phyloP scores from a whole-genome alignment of 1,140 invertebrate genomes.

The Cotesia chilonis region DNA sequence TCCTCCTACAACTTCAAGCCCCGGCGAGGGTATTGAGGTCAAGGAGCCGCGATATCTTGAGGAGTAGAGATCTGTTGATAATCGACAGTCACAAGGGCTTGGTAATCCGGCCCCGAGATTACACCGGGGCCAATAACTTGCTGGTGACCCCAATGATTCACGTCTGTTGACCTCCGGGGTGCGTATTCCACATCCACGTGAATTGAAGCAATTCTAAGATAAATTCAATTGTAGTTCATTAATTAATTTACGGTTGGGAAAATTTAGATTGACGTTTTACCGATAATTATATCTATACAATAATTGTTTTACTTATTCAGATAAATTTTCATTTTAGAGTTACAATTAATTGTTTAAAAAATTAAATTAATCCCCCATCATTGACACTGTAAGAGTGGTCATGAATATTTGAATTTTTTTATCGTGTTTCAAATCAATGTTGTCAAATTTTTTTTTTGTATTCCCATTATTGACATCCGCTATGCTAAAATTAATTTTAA shows the following conservation, averaged over 20 bases:
- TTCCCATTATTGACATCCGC: no score
- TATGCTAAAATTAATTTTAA: no score
- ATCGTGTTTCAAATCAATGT: no score
- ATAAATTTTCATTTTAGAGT: not conserved
- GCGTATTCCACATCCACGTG: slow-evolving; percentile 52
- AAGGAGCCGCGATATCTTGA: slow-evolving; percentile 63
- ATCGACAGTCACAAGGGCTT: slow-evolving; percentile 61
- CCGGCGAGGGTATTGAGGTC: slow-evolving; percentile 61
- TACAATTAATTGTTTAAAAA: no score
- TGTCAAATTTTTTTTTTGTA: no score
- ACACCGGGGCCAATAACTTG: slow-evolving; percentile 55
- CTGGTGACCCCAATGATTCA: slow-evolving; percentile 56
- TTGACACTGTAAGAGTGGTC: no score
- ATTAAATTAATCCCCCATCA: no score
- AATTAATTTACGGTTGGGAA: no score
- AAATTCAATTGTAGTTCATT: not conserved
- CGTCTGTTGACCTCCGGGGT: slow-evolving; percentile 58
- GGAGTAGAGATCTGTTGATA: slow-evolving; percentile 57
- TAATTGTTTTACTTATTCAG: not conserved
- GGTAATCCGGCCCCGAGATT: slow-evolving; percentile 51
- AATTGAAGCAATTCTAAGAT: slow-evolving; percentile 52
- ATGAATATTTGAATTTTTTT: no score
- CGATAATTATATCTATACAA: no score
- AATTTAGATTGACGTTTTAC: no score
- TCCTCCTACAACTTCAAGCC: slow-evolving; percentile 56